Base-by-base conservation (phyloP, 1,140 invertebrate genomes). In the Propsilocerus akamusi region DNA sequence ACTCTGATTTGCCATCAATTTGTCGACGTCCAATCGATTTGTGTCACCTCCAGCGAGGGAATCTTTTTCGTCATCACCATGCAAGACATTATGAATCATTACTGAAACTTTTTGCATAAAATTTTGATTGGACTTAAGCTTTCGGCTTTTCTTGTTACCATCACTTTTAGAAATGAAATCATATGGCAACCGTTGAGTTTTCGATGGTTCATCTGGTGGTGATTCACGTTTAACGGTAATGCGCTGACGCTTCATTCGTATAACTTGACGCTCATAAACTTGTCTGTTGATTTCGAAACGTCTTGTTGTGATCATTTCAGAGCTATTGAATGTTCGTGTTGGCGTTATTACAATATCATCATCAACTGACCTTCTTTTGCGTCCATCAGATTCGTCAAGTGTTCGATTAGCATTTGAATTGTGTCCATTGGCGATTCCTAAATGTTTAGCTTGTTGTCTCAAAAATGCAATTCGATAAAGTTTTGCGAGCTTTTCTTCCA, bases 391-490 rank as follows among this genome's bases (percentile, higher is more conserved):
- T 26, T 25, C 25, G 5, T 25, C 25, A 8, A 14, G 3, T 17
- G 26, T 48, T n/a, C 17, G n/a, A 28, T 25, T 26, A 20, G 20
- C 8, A 11, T 25, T 26, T n/a, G 25, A 17, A 26, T 48, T 47
- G 22, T 25, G 14, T 26, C 47, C 25, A 48, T 48, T 25, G 7
- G 14, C 25, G 8, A 26, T 26, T 8, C 25, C 46, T 5, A 47
- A 14, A 48, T 48, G 47, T 26, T 48, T 48, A 14, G 47, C 46
- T 47, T 26, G 47, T 28, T 48, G 47, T 7, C 76, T 74, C 41
- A 76, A 68, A 59, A 79, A 79, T 17, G 76, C 77, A 53, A 72
- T 71, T 46, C 76, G 73, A 57, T 80, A 80, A 17, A 80, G 58
- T 49, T 73, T 71, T 3, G 75, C 76, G 26, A 78, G 62, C 54